These are phyloP conservation scores for Lithobates pipiens DNA, from an alignment of 2,797 vertebrate species.

Conservation along the genomic window DNA sequence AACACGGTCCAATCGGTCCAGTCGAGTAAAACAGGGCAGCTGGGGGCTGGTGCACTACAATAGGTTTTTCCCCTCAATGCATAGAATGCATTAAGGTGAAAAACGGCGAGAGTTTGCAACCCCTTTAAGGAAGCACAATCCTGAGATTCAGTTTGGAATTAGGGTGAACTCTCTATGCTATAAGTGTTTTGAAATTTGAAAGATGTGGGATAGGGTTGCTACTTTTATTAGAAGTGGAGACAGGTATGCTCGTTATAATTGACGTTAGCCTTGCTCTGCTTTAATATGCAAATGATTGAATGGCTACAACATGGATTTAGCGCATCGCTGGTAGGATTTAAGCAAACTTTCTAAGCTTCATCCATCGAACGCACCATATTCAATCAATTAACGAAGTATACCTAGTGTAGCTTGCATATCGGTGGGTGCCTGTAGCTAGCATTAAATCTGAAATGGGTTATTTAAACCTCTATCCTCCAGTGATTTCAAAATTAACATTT, in stretches of 20 bases:
- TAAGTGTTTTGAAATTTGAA: not conserved
- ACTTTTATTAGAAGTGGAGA: not conserved
- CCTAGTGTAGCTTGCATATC: slow-evolving; percentile 17
- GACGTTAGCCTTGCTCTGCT: not conserved
- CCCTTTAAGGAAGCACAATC: not conserved
- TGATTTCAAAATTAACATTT: slow-evolving; percentile 45
- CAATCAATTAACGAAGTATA: slow-evolving; percentile 42
- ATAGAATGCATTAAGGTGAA: too few species aligned
- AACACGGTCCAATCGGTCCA: too few species aligned
- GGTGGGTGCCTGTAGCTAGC: slow-evolving; percentile 35
- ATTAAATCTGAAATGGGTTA: slow-evolving; percentile 35
- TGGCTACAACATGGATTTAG: slow-evolving; percentile 13
- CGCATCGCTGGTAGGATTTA: not conserved
- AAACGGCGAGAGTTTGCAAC: too few species aligned
- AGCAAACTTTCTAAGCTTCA: slow-evolving; percentile 11
- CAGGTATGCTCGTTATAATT: not conserved
- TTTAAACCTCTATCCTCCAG: slow-evolving; percentile 46
- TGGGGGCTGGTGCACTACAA: too few species aligned
- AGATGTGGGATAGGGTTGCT: not conserved
- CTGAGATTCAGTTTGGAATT: not conserved
- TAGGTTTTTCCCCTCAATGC: too few species aligned
- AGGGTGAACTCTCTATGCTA: not conserved
- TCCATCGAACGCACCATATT: slow-evolving; percentile 6
- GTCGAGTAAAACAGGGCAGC: too few species aligned
- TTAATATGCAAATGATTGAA: not conserved